Evolutionary conservation across 64 coral and sea anemone genomes (phyloP), one percentile per base, ranked within the genome.

Genomic region (Astreopora myriophthalma): DNA sequence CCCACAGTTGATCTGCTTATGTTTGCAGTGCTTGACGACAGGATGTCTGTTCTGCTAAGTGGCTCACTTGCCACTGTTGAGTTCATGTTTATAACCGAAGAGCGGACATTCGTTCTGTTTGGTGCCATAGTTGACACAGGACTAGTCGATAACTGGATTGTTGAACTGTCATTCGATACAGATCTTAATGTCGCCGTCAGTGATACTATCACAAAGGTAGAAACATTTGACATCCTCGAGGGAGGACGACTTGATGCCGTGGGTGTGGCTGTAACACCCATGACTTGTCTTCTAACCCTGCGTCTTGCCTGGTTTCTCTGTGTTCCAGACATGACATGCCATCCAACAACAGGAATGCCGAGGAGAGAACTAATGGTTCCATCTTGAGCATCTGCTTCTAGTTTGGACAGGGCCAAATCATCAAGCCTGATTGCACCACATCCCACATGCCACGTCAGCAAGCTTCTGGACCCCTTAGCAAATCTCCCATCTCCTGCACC

Each of bases 261-360:
- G 6, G 96, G 96, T 6, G 96, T 98, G 12, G 96, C 91, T 33
- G 61, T 86, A 63, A 76, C 22, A 5, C 52, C n/a, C 3, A 65
- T 37, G 0, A 57, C 74, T 33, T 87, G 79, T 55, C 87, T 57
- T n/a, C 92, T 79, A 30, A 94, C 51, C 65, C 96, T 89, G 49
- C 44, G 87, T 61, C 75, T 94, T 22, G 81, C 84, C 30, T 30
- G 48, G 39, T 73, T 71, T 70, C 88, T 98, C 42, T 98, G 96
- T n/a, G 94, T 69, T 32, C 96, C 96, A 62, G 92, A 94, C 24
- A 88, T 94, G 6, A 98, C 74, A 89, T 98, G 92, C 96, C 96
- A 98, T n/a, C 96, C 96, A 39, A 94, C 80, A 14, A 98, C 83
- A 34, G 96, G 87, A 24, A 94, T 28, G 1, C 92, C 93, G 46